A percentile compares a stretch with the other conserved stretches of the same genome.
phyloP scores from a whole-genome alignment of 2,797 vertebrate species.

The Agapornis canus region DNA sequence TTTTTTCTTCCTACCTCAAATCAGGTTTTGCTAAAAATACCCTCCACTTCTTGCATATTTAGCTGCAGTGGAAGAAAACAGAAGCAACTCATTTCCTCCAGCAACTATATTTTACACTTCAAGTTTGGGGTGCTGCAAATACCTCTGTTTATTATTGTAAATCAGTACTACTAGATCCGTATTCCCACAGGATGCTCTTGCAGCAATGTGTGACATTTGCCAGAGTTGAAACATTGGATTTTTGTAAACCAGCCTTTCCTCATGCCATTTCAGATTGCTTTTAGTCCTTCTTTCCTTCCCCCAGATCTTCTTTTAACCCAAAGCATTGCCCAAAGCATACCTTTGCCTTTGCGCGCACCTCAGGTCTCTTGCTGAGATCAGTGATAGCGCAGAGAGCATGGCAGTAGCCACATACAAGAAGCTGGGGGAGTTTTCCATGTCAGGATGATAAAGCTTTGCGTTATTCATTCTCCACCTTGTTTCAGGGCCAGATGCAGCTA shows the following conservation, averaged over 20 bases:
- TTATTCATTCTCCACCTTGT: background rate
- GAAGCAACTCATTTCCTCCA: background rate
- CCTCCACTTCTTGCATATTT: background rate
- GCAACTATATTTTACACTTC: background rate
- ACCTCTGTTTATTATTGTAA: background rate
- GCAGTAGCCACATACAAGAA: background rate
- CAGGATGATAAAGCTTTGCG: background rate
- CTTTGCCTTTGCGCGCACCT: background rate
- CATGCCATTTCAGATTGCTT: background rate
- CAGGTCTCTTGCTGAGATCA: background rate
- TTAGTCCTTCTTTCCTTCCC: background rate
- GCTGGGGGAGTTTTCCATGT: background rate
- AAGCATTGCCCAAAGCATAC: background rate
- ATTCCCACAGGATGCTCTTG: background rate
- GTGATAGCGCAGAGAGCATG: accelerated
- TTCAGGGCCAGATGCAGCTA: background rate
- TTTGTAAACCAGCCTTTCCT: constrained; percentile 25
- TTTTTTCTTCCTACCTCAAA: background rate
- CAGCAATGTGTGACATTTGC: background rate
- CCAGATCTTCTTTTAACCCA: background rate
- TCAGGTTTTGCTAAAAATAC: constrained; percentile 3
- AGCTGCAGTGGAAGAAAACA: constrained; percentile 1
- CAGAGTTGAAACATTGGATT: constrained; percentile 12
- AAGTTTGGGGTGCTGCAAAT: background rate
- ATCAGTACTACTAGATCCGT: background rate